These are phyloP conservation scores for Polylopha cassiicola DNA, from an alignment of 2,888 invertebrate genomes.

Conservation along the genomic window DNA sequence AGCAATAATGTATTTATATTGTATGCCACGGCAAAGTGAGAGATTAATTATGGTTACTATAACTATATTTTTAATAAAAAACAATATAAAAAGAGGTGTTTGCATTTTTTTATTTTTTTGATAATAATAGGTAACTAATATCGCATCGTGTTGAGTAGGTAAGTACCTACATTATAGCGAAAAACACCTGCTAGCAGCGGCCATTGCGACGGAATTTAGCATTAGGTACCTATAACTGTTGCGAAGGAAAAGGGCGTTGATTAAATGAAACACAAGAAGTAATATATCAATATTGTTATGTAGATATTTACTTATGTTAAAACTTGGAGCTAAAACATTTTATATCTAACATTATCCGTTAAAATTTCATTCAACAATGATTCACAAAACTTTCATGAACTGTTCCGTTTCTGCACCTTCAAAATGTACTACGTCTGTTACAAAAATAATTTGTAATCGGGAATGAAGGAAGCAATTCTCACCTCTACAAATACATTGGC, in stretches of 20 bases:
- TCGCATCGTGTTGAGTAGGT: too few species aligned
- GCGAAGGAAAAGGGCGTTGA: constrained; percentile 7
- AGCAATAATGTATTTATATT: constrained; percentile 21
- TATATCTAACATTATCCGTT: constrained; percentile 53
- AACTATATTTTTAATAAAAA: constrained; percentile 23
- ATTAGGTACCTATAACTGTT: constrained; percentile 9
- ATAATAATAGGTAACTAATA: too few species aligned
- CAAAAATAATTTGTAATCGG: constrained; percentile 61
- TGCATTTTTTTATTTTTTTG: too few species aligned
- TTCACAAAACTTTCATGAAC: constrained; percentile 34
- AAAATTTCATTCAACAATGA: constrained; percentile 50
- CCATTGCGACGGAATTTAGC: too few species aligned
- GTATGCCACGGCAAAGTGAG: constrained; percentile 1
- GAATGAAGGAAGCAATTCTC: constrained; percentile 37
- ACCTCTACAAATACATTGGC: constrained; percentile 34
- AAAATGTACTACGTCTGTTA: constrained; percentile 48
- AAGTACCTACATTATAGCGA: too few species aligned
- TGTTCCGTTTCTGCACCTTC: constrained; percentile 36
- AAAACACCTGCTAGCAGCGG: too few species aligned
- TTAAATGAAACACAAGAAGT: constrained; percentile 27
- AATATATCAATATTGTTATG: constrained; percentile 57
- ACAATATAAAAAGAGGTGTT: too few species aligned
- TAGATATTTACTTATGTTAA: constrained; percentile 60
- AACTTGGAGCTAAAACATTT: constrained; percentile 71
- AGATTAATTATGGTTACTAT: constrained; percentile 14